phyloP scores from a whole-genome alignment of 2,113 vertebrate species.

The Pachycephala philippinensis region DNA sequence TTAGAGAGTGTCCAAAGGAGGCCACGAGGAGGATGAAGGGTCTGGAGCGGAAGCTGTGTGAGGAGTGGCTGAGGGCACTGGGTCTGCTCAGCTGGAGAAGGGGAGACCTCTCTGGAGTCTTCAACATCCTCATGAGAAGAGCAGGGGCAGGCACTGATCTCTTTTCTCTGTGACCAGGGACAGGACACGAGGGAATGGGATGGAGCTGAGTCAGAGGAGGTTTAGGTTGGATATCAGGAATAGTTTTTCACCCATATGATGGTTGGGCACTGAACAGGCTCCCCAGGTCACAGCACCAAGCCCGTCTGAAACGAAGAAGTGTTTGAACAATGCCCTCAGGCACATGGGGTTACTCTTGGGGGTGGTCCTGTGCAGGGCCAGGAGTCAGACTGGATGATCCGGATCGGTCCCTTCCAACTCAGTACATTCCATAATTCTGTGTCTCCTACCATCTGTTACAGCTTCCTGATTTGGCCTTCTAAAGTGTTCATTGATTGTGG shows the following conservation, averaged over 20 bases:
- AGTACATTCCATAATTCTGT: background rate
- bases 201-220: background rate
- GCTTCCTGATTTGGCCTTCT: background rate
- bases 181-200: background rate
- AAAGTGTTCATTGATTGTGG: background rate
- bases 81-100: background rate
- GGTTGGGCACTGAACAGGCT: background rate
- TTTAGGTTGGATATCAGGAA: background rate
- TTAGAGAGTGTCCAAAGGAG: background rate
- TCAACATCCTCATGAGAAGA: background rate
- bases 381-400: background rate
- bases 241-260: background rate
- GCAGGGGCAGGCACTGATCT: background rate
- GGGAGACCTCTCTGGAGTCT: background rate
- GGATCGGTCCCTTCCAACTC: background rate
- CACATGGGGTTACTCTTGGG: background rate
- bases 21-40: background rate
- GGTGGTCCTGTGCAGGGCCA: background rate
- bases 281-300: background rate
- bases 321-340: background rate
- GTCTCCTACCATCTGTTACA: background rate
- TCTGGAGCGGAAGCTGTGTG: background rate
- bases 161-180: background rate
- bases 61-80: background rate
- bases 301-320: background rate